Evolutionary conservation across 1,140 invertebrate species (phyloP).

Genomic region (Drosophila kohkoa): DNA sequence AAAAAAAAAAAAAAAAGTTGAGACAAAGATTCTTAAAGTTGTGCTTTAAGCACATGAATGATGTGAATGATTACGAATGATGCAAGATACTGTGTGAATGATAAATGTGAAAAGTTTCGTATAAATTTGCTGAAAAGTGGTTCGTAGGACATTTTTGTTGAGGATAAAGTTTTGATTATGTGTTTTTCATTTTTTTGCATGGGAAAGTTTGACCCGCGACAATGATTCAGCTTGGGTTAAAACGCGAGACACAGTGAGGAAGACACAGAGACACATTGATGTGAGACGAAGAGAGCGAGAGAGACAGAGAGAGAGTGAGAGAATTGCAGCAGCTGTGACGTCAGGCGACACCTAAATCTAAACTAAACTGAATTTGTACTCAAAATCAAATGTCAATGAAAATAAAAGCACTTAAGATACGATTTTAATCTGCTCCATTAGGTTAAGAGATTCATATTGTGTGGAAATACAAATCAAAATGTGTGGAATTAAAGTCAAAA

Average conservation of each 20-base stretch:
- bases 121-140: constrained; percentile 15
- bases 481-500: not conserved
- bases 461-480: constrained; percentile 15
- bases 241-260: constrained; percentile 1
- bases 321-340: constrained; percentile 25
- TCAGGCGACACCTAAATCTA: constrained; percentile 7
- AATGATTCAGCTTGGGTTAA: constrained; percentile 14
- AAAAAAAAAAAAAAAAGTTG: constrained; percentile 3
- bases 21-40: not conserved
- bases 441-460: constrained; percentile 7
- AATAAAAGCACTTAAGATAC: constrained; percentile 38
- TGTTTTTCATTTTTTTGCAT: not conserved
- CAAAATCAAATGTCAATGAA: constrained; percentile 19
- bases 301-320: not conserved
- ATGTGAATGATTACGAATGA: constrained; percentile 22
- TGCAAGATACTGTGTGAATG: constrained; percentile 1
- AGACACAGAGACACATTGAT: not conserved
- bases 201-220: constrained; percentile 18
- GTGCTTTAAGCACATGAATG: not conserved
- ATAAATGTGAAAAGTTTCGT: constrained; percentile 19
- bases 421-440: not conserved
- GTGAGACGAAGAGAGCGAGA: not conserved
- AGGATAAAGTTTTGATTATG: constrained; percentile 11
- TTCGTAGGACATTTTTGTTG: constrained; percentile 24
- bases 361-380: constrained; percentile 40